A percentile compares a stretch with the other conserved stretches of the same genome.
phyloP scores from a whole-genome alignment of 2,888 invertebrate species.

The Galerucella nymphaeae region DNA sequence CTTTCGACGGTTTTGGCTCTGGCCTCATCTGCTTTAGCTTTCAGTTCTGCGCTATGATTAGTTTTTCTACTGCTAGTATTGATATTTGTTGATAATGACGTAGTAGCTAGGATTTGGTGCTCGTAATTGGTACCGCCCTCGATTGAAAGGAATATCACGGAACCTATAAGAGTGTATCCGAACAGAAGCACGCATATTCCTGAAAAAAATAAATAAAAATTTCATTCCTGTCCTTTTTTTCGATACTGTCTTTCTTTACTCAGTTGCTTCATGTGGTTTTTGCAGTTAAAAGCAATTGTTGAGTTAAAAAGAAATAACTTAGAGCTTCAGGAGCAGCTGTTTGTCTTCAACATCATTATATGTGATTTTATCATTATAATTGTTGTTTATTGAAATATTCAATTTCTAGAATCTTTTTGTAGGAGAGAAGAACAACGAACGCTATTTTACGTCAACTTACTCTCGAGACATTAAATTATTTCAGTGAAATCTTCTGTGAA shows the following conservation, averaged over 20 bases:
- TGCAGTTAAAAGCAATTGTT: too few relatives aligned
- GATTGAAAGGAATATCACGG: slow-evolving; percentile 86
- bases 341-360: too few relatives aligned
- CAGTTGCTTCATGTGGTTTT: too few relatives aligned
- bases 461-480: not conserved
- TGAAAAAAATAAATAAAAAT: slow-evolving; percentile 52
- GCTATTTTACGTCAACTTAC: not conserved
- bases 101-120: slow-evolving; percentile 71
- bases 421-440: too few relatives aligned
- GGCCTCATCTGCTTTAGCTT: slow-evolving; percentile 69
- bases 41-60: slow-evolving; percentile 59
- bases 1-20: slow-evolving; percentile 82
- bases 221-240: too few relatives aligned
- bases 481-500: not conserved
- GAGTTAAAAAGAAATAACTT: too few relatives aligned
- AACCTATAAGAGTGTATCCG: slow-evolving; percentile 80
- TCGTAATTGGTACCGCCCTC: slow-evolving; percentile 76
- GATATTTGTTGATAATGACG: slow-evolving; percentile 58
- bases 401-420: too few relatives aligned
- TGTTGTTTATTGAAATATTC: too few relatives aligned
- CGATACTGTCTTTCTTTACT: too few relatives aligned
- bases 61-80: slow-evolving; percentile 53
- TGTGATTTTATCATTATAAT: too few relatives aligned
- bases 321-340: too few relatives aligned
- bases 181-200: slow-evolving; percentile 83